Evolutionary conservation across 1,140 invertebrate species (phyloP), one percentile per base, ranked within the genome.

Genomic region (Pseudachorutes palmiensis): DNA sequence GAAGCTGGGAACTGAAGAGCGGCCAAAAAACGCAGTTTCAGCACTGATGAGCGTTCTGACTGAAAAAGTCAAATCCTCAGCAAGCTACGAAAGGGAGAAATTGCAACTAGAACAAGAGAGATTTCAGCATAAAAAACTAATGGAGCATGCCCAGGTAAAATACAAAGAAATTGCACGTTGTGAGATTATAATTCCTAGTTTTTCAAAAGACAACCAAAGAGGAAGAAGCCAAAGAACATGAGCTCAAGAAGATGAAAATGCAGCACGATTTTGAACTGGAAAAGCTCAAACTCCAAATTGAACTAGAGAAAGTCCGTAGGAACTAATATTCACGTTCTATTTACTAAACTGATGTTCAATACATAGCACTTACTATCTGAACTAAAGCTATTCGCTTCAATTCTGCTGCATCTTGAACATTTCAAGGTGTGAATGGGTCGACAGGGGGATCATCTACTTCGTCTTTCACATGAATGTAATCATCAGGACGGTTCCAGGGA

Each of bases 381-480:
- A 5, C 5, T 58, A 58, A 22, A 58, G 55, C 55, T 9, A 9
- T 58, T 12, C 55, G 55, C 28, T 22, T 58, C n/a, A n/a, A n/a
- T n/a, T n/a, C n/a, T n/a, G n/a, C n/a, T n/a, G n/a, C n/a, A 12
- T 58, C 28, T 58, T 58, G 5, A 5, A 5, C 55, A 58, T 22
- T 58, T 58, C 5, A 22, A 12, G 5, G n/a, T 9, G 28, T 22
- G 22, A 24, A 12, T 9, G 22, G 22, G 5, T 12, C 55, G 12
- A 12, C 22, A 12, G 5, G 5, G n/a, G n/a, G 5, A 29, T 29
- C 55, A 51, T 60, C 62, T 19, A 36, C 64, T 22, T 66, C 64
- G n/a, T 61, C 31, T 45, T 61, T n/a, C n/a, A n/a, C n/a, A n/a
- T n/a, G n/a, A n/a, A n/a, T 3, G 19, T 65, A 12, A 67, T 61